A percentile compares a stretch with the other conserved stretches of the same genome.
Evolutionary conservation across 2,113 vertebrate genomes (phyloP).

Genomic region (western clawed frog (Xenopus tropicalis)): UCB_Xtro_10.0 CM004450.2:57180501-57181000

Average conservation of each 20-base stretch:
- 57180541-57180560: constrained; percentile 59
- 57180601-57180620: constrained; percentile 61
- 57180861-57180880: constrained; percentile 74
- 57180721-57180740: constrained; percentile 56
- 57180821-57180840: constrained; percentile 63
- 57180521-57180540: constrained; percentile 56
- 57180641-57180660: constrained; percentile 47
- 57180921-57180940: constrained; percentile 67
- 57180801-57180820: constrained; percentile 53
- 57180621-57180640: constrained; percentile 57
- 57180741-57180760: constrained; percentile 67
- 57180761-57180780: constrained; percentile 49
- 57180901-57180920: constrained; percentile 69
- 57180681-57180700: constrained; percentile 56
- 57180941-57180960: constrained; percentile 66
- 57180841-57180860: constrained; percentile 70
- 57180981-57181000: constrained; percentile 68
- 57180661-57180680: constrained; percentile 48
- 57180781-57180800: constrained; percentile 42
- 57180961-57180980: constrained; percentile 63
- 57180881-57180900: constrained; percentile 74
- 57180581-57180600: constrained; percentile 54
- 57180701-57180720: constrained; percentile 57
- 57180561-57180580: constrained; percentile 59
- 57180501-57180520: constrained; percentile 59